These are phyloP conservation scores for Origma solitaria DNA, from an alignment of 2,113 vertebrate genomes.

Conservation along the genomic window DNA sequence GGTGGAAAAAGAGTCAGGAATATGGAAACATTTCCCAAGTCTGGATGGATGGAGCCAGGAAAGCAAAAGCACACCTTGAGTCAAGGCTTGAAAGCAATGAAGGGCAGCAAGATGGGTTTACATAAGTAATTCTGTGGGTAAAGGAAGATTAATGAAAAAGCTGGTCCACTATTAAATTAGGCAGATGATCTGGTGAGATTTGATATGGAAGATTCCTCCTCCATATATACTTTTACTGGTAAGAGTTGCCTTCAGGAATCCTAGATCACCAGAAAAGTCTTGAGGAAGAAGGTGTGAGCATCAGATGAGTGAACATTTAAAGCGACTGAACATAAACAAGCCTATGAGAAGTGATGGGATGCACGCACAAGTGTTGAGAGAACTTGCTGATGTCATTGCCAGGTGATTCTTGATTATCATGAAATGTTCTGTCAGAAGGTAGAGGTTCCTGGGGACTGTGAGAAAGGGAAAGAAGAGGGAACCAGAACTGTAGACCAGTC, in stretches of 20 bases:
- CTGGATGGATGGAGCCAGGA: background rate
- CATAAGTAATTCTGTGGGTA: background rate
- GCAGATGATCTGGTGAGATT: background rate
- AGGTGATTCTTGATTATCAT: background rate
- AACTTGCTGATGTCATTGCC: background rate
- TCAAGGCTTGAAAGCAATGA: background rate
- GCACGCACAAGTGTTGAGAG: background rate
- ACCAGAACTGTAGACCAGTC: background rate
- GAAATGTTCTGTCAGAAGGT: background rate
- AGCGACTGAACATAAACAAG: background rate
- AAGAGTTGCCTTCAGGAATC: background rate
- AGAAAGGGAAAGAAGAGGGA: background rate
- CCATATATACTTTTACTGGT: background rate
- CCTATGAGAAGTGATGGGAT: background rate
- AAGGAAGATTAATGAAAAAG: background rate
- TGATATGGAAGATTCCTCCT: background rate
- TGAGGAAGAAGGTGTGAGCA: background rate
- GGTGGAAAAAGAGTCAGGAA: background rate
- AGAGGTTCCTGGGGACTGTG: background rate
- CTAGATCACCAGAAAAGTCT: background rate
- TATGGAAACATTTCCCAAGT: background rate
- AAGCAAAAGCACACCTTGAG: background rate
- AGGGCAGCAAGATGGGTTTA: background rate
- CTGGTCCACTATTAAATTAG: background rate
- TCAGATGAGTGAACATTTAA: background rate